Evolutionary conservation across 2,113 vertebrate species (phyloP).

Genomic region (Glaucidium brasilianum): DNA sequence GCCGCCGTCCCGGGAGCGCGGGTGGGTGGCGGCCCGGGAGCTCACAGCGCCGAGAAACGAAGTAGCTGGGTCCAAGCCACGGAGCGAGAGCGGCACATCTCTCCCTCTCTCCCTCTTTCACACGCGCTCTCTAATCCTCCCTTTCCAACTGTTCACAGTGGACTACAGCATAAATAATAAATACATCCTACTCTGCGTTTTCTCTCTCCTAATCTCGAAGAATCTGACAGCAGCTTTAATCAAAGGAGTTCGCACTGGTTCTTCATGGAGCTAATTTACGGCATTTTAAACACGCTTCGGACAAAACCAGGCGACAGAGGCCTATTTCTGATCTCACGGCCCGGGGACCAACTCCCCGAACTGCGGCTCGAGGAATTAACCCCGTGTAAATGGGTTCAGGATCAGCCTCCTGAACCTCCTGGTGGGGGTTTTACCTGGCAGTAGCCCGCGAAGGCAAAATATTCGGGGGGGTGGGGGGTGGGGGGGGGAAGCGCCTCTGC

Average conservation of each 20-base stretch:
- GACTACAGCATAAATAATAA: slow-evolving; percentile 77
- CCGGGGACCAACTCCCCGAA: neutral
- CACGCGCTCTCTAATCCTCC: neutral
- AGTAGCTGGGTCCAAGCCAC: neutral
- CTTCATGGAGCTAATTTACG: slow-evolving; percentile 76
- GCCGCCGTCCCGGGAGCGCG: neutral
- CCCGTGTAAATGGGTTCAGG: neutral
- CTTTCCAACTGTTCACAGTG: slow-evolving; percentile 44
- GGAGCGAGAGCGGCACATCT: neutral
- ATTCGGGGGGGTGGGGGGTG: fast-evolving
- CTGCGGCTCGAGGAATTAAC: neutral
- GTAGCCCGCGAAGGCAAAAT: neutral
- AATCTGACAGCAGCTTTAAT: slow-evolving; percentile 21
- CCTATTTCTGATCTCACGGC: neutral
- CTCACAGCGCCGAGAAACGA: neutral
- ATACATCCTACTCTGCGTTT: slow-evolving; percentile 71
- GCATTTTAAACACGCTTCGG: slow-evolving; percentile 69
- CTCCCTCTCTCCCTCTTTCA: neutral
- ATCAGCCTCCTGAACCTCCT: neutral
- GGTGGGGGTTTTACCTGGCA: neutral
- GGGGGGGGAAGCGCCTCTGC: neutral
- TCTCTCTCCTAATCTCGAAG: slow-evolving; percentile 62
- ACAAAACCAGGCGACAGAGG: neutral
- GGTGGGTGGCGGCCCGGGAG: neutral
- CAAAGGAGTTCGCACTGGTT: slow-evolving; percentile 63